phyloP scores from a whole-genome alignment of 1,140 invertebrate genomes.

The Cotesia glomerata region DNA sequence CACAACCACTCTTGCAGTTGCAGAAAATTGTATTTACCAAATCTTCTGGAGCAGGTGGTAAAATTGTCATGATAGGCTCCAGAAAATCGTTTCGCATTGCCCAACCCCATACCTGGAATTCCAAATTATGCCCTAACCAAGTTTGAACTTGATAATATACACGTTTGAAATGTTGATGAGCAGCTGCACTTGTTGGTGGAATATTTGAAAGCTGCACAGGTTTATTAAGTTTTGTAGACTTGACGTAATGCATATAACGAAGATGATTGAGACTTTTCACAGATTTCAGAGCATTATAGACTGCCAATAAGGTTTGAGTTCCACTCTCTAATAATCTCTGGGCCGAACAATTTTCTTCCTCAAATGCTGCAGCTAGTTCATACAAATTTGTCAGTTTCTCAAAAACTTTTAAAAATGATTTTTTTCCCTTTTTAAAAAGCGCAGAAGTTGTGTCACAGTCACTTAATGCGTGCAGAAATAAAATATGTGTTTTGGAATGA shows the following conservation, averaged over 20 bases:
- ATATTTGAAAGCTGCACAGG: conserved; percentile 15
- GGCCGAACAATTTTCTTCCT: neutral
- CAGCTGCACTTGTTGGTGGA: conserved; percentile 34
- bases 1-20: conserved; percentile 24
- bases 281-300: neutral
- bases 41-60: conserved; percentile 17
- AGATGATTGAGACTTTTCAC: neutral
- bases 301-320: neutral
- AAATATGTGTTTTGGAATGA: conserved; percentile 8
- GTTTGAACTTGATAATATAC: conserved; percentile 35
- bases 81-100: conserved; percentile 9
- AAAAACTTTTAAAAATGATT: conserved; percentile 3
- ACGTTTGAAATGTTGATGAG: conserved; percentile 31
- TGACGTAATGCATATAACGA: neutral
- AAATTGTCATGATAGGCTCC: conserved; percentile 12
- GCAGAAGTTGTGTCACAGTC: conserved; percentile 35
- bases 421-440: conserved; percentile 32
- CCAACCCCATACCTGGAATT: conserved; percentile 26
- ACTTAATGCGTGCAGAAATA: conserved; percentile 36
- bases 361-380: neutral
- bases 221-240: conserved; percentile 1
- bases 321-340: conserved; percentile 6
- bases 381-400: conserved; percentile 7
- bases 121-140: conserved; percentile 30
- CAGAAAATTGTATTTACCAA: conserved; percentile 8